Percentiles rank a stretch among this genome's conserved stretches.
phyloP scores from a whole-genome alignment of 2,113 vertebrate species.

The Leptodactylus fuscus region DNA sequence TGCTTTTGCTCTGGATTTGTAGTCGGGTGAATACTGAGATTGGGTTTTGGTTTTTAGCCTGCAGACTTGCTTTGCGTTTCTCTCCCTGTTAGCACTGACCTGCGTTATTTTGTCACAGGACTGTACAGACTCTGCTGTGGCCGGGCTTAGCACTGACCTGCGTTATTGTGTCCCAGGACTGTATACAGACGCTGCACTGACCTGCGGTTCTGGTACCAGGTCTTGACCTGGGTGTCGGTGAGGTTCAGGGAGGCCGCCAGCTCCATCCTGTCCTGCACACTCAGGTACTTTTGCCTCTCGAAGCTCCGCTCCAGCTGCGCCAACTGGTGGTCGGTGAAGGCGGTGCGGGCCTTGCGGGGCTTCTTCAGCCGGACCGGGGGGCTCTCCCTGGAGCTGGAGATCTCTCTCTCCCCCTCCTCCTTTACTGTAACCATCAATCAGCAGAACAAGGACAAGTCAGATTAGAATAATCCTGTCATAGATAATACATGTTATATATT shows the following conservation, averaged over 20 bases:
- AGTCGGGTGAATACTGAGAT: background rate
- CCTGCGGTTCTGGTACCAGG: slow-evolving; percentile 99
- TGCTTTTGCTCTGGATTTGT: background rate
- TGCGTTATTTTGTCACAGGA: too few species aligned
- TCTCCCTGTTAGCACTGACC: too few species aligned
- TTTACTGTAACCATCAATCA: slow-evolving; percentile 80
- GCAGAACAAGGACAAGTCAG: background rate
- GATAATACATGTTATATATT: too few species aligned
- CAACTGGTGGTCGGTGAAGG: slow-evolving; percentile 98
- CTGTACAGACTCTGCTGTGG: too few species aligned
- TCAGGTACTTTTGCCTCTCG: slow-evolving; percentile 96
- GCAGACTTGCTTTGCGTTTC: too few species aligned
- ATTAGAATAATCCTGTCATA: too few species aligned
- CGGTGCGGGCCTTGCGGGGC: slow-evolving; percentile 95
- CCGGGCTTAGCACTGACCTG: background rate
- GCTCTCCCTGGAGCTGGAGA: slow-evolving; percentile 96
- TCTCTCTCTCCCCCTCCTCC: slow-evolving; percentile 96
- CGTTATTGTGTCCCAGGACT: too few species aligned
- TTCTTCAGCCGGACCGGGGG: slow-evolving; percentile 95
- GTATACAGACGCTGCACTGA: slow-evolving; percentile 60
- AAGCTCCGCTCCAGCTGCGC: slow-evolving; percentile 98
- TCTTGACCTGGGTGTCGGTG: slow-evolving; percentile 99
- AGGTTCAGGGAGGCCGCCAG: slow-evolving; percentile 97
- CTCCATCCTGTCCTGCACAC: slow-evolving; percentile 98
- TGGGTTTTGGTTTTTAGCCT: too few species aligned